Base-by-base conservation (phyloP, 1,140 invertebrate genomes). In the Prorops nasuta region DNA sequence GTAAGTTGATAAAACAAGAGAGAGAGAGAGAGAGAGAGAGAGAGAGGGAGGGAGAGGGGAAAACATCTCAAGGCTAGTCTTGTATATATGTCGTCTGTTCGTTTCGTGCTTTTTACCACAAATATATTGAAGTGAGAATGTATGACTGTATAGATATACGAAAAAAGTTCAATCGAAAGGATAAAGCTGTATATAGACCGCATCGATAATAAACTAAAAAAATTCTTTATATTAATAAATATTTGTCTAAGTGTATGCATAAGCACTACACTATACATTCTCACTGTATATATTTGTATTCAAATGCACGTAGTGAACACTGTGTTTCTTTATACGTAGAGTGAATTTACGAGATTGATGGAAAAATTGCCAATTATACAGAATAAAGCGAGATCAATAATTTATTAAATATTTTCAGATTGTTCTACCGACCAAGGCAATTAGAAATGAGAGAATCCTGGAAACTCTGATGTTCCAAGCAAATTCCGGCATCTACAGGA, bases 401-500 rank as follows among this genome's bases (percentile, higher is more conserved):
- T 28, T 28, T 10, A 28, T 10, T 28, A 28, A 28, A 28, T 28
- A 28, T 63, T 77, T 77, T 4, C 72, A 89, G 86, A 88, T 94
- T 56, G 92, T 96, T 31, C 76, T 96, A 54, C 93, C 92, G 34
- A 92, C 91, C 31, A 96, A 95, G 73, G 91, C 92, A 12, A 94
- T 96, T 56, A 93, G 90, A 65, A 94, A 96, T 72, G 92, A 96
- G 69, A 81, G 89, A 21, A 96, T 96, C 51, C 80, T 96, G 50
- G 92, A 94, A 73, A 96, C 93, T 0, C 78, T 96, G 18, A 92
- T 94, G 88, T 90, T 88, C 67, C 93, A 96, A 79, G 92, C 92
- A 22, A 94, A 94, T 71, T 86, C 91, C 1, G 93, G 93, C 14
- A 94, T 94, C 80, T 96, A 93, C 75, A 82, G 92, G 22, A 92